Evolutionary conservation across 1,140 invertebrate species (phyloP).

Genomic region (Bombus polaris): DNA sequence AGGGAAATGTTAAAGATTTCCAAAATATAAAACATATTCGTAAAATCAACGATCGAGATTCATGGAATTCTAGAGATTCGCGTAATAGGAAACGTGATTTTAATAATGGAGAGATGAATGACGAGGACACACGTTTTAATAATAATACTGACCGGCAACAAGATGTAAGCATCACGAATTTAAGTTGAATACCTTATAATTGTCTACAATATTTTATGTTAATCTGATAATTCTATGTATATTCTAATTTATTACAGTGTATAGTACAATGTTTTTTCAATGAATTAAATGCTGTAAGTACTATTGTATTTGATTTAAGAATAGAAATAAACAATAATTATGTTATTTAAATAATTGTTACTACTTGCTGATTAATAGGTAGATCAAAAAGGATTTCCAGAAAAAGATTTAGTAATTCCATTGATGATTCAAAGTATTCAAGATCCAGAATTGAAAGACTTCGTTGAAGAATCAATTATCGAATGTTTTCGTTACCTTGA

Average conservation of each 20-base stretch:
- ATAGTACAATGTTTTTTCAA: slow-evolving; percentile 79
- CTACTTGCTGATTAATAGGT: slow-evolving; percentile 63
- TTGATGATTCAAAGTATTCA: slow-evolving; percentile 76
- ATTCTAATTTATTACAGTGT: slow-evolving; percentile 73
- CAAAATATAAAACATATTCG: not conserved
- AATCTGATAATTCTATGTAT: not conserved
- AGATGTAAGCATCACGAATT: slow-evolving; percentile 33
- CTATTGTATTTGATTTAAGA: not conserved
- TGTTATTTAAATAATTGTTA: not conserved
- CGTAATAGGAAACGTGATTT: not conserved
- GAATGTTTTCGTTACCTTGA: slow-evolving; percentile 77
- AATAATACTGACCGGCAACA: slow-evolving; percentile 33
- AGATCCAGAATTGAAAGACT: slow-evolving; percentile 76
- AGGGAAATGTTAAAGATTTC: slow-evolving; percentile 4
- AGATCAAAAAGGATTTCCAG: slow-evolving; percentile 78
- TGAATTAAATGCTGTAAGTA: slow-evolving; percentile 78
- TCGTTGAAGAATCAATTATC: slow-evolving; percentile 77
- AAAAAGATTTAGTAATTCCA: slow-evolving; percentile 69
- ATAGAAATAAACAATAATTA: not conserved
- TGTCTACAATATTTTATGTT: slow-evolving; percentile 1
- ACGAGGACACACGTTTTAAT: not conserved
- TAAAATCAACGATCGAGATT: not conserved
- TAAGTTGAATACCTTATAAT: not conserved
- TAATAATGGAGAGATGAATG: slow-evolving; percentile 8
- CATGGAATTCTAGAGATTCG: slow-evolving; percentile 5